Percentiles rank a stretch among this genome's conserved stretches.
Evolutionary conservation across 2,888 invertebrate species (phyloP).

Genomic region (Eristalis intricaria): DNA sequence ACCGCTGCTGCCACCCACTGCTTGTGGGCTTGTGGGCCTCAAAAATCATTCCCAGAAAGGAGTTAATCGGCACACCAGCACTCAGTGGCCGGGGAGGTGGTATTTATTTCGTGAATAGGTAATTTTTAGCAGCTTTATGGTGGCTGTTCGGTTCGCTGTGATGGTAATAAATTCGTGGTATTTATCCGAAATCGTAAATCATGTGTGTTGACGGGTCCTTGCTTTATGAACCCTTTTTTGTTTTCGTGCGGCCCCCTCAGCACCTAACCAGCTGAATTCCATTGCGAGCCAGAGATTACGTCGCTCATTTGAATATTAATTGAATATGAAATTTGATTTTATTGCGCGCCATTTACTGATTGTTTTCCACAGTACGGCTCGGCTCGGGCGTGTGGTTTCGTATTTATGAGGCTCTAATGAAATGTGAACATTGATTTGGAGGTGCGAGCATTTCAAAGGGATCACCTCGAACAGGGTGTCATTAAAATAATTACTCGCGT

Average conservation of each 20-base stretch:
- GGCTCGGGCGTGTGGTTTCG: not conserved
- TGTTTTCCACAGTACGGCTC: conserved; percentile 44
- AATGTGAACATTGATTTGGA: conserved; percentile 13
- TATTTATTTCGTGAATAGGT: conserved; percentile 48
- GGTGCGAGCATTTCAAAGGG: not conserved
- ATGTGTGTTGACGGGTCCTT: conserved; percentile 54
- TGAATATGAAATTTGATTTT: conserved; percentile 68
- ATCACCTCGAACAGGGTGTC: not conserved
- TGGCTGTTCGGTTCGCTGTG: conserved; percentile 48
- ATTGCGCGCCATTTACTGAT: conserved; percentile 58
- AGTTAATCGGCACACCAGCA: conserved; percentile 42
- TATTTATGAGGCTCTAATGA: conserved; percentile 52
- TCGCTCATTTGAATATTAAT: conserved; percentile 66
- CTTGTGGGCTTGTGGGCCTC: not conserved
- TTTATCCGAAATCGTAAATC: conserved; percentile 61
- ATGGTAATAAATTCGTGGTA: conserved; percentile 56
- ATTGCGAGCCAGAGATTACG: conserved; percentile 31
- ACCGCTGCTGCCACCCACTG: too few relatives aligned
- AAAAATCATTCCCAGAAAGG: conserved; percentile 19
- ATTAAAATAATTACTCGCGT: conserved; percentile 5
- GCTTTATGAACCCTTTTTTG: conserved; percentile 52
- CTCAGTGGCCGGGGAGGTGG: not conserved
- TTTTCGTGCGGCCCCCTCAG: not conserved
- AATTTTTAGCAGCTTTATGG: conserved; percentile 48
- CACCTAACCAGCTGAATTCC: not conserved